Evolutionary conservation across 2,113 vertebrate species (phyloP).

Genomic region (Myocastor coypus): DNA sequence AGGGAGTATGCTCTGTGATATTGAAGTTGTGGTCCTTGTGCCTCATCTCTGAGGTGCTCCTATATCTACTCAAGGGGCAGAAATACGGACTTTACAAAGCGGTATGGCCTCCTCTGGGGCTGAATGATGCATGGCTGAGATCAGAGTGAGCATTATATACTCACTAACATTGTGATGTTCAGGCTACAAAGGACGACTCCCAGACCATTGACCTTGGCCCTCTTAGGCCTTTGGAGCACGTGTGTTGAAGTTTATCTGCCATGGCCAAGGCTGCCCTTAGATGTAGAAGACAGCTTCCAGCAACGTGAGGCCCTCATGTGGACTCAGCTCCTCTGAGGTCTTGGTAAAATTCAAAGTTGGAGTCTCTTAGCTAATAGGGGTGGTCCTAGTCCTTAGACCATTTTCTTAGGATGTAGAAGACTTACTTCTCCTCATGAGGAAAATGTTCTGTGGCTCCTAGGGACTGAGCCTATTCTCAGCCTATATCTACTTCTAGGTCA

Average conservation of each 20-base stretch:
- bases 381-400: background rate
- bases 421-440: background rate
- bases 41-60: background rate
- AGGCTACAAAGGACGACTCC: background rate
- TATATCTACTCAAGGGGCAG: background rate
- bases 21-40: conserved; percentile 16
- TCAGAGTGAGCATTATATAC: background rate
- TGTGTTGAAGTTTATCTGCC: background rate
- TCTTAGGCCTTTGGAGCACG: background rate
- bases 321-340: background rate
- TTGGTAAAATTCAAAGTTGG: background rate
- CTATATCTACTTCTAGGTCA: background rate
- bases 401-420: background rate
- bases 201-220: background rate
- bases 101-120: background rate
- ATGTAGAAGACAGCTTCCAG: background rate
- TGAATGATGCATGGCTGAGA: conserved; percentile 24
- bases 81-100: conserved; percentile 44
- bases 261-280: background rate
- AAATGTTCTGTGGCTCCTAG: background rate
- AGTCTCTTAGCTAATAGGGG: background rate
- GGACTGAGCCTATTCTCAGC: background rate
- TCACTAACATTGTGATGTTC: background rate
- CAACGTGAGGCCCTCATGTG: background rate
- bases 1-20: conserved; percentile 24